phyloP scores from a whole-genome alignment of 2,888 invertebrate genomes.

The Seira sanloemensis region DNA sequence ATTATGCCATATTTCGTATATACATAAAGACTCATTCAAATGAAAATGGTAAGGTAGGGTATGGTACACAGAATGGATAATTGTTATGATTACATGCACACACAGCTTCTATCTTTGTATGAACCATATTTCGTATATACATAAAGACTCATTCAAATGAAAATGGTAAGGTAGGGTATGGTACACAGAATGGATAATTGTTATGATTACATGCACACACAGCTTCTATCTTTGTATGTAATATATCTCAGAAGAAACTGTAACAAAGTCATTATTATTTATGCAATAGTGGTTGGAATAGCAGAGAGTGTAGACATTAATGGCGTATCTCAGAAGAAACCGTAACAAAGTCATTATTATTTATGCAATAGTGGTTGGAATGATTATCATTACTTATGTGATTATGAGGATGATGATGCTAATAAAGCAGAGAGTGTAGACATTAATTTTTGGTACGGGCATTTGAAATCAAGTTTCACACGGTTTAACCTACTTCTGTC shows the following conservation, averaged over 20 bases:
- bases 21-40: background rate
- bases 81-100: too few species aligned
- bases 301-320: background rate
- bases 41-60: conserved; percentile 4
- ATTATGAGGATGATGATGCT: background rate
- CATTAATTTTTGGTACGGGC: conserved; percentile 40
- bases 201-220: too few species aligned
- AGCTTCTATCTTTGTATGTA: too few species aligned
- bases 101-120: too few species aligned
- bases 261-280: background rate
- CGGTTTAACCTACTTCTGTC: conserved; percentile 61
- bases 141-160: background rate
- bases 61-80: background rate
- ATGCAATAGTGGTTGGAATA: background rate
- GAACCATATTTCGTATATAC: too few species aligned
- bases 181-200: background rate
- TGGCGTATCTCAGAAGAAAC: too few species aligned
- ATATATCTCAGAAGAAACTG: too few species aligned
- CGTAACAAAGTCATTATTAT: conserved; percentile 5
- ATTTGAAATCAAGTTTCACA: conserved; percentile 54
- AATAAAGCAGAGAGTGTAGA: background rate
- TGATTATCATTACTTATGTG: background rate
- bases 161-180: conserved; percentile 10
- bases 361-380: background rate
- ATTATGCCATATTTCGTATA: conserved; percentile 6